These are phyloP conservation scores for Acanthurus tractus DNA, from an alignment of 2,797 vertebrate genomes.

Conservation along the genomic window DNA sequence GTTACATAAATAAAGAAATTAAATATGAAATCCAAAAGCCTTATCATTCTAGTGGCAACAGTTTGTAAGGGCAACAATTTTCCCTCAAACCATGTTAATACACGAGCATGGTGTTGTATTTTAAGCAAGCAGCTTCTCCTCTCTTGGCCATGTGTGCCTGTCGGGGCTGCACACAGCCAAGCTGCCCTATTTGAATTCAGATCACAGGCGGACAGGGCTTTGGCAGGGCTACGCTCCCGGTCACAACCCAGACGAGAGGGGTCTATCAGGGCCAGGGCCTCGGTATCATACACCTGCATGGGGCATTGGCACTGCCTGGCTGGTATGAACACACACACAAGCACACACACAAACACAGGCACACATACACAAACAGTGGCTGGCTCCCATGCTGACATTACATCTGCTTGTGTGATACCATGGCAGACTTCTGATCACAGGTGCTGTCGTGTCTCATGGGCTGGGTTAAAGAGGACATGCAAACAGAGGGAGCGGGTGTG, in stretches of 20 bases:
- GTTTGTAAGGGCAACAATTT: neutral
- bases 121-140: constrained; percentile 29
- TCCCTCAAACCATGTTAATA: constrained; percentile 28
- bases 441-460: constrained; percentile 64
- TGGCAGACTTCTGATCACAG: constrained; percentile 74
- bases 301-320: constrained; percentile 35
- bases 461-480: constrained; percentile 64
- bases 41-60: neutral
- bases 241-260: constrained; percentile 63
- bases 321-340: constrained; percentile 23
- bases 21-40: neutral
- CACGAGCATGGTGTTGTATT: constrained; percentile 30
- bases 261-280: constrained; percentile 59
- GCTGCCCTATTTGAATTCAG: constrained; percentile 67
- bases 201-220: constrained; percentile 64
- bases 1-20: constrained; percentile 15
- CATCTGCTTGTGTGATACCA: constrained; percentile 72
- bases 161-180: constrained; percentile 43
- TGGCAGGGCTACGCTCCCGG: constrained; percentile 57
- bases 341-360: constrained; percentile 12
- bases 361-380: constrained; percentile 22
- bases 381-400: constrained; percentile 67
- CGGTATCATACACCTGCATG: constrained; percentile 55
- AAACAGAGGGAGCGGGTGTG: constrained; percentile 20
- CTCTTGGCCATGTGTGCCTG: constrained; percentile 32